Base-by-base conservation (phyloP, 2,888 invertebrate genomes). In the Eupithecia tripunctaria region DNA sequence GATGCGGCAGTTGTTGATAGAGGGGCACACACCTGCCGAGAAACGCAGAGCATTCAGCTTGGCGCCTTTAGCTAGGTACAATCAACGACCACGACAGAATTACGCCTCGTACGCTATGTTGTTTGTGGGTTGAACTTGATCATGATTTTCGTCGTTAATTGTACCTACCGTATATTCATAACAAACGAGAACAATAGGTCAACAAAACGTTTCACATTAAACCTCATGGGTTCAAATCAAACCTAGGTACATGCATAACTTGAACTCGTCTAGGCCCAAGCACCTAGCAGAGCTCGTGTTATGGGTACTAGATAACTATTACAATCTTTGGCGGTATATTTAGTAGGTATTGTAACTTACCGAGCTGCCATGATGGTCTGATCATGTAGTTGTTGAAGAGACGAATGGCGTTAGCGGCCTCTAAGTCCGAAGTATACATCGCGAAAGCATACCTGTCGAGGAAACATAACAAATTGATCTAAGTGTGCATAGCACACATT, bases 1-100 rank as follows among this genome's bases (percentile, higher is more conserved):
- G 70, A 97, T 94, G 68, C 97, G 95, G 82, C 97, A 97, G 89
- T 97, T 97, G 89, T 97, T 97, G 64, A 96, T 95, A 63, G 96
- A 96, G 27, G 95, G 95, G 65, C 96, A 96, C 14, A 97, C 97
- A 10, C 97, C 97, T 94, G 78, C 0, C 29, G 67, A 27, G 25
- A 75, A 47, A 56, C n/a, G 56, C 64, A 65, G 60, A 56, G 64
- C 68, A 47, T 25, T 21, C 32, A 43, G 32, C 18, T 27, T 66
- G 32, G 5, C 56, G 38, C 5, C 4, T 36, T 25, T 43, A 14
- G 14, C 41, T 41, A 47, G n/a, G 8, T 47, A 47, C 18, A 47
- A 14, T n/a, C 7, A 47, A 47, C 47, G 25, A 56, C 7, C 12
- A 59, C 8, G 27, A 59, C 10, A 15, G 27, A 6, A 66, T 29